phyloP scores from a whole-genome alignment of 2,797 vertebrate genomes.

The Nyctalus aviator region DNA sequence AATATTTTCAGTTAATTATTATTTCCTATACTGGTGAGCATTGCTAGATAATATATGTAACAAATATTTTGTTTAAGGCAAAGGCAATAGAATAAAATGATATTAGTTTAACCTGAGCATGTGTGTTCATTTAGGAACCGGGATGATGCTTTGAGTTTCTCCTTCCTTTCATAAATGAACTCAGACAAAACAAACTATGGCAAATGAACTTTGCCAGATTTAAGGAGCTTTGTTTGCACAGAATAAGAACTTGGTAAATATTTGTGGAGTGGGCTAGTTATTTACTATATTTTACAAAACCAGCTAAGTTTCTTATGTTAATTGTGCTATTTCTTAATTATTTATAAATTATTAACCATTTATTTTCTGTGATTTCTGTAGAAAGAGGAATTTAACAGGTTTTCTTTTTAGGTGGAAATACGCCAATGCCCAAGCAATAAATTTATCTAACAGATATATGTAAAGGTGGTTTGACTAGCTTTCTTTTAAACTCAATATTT shows the following conservation, averaged over 20 bases:
- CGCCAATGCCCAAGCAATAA: not conserved
- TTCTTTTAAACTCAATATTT: not conserved
- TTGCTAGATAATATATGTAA: not conserved
- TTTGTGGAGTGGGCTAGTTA: not conserved
- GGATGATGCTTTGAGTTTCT: not conserved
- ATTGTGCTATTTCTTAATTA: not conserved
- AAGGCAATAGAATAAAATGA: not conserved
- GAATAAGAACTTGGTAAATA: not conserved
- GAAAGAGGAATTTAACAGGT: not conserved
- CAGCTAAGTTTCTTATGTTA: not conserved
- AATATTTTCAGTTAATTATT: not conserved
- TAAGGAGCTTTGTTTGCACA: not conserved
- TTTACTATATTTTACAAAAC: not conserved
- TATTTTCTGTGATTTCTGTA: not conserved
- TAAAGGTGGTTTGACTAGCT: not conserved
- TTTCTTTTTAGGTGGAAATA: not conserved
- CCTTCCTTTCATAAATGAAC: constrained; percentile 11
- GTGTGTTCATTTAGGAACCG: not conserved
- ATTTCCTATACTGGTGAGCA: not conserved
- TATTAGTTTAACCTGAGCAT: not conserved
- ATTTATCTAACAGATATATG: not conserved
- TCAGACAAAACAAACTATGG: not conserved
- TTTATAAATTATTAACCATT: not conserved
- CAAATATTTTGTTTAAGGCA: not conserved
- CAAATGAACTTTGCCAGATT: not conserved